Evolutionary conservation across 2,888 invertebrate genomes (phyloP).

Genomic region (Drosophila monieri): DNA sequence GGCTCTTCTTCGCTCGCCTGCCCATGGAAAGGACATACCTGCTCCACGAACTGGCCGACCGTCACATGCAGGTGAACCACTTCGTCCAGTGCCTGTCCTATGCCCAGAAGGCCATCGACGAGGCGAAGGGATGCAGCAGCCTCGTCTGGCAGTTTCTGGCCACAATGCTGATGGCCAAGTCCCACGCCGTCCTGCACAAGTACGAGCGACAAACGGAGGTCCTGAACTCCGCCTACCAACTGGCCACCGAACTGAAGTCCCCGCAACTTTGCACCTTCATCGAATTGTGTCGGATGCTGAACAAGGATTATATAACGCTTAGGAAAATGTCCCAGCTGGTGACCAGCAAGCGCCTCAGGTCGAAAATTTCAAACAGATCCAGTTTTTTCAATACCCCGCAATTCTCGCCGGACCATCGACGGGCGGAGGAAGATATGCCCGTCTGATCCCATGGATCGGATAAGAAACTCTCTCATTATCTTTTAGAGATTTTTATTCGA

Average conservation of each 20-base stretch:
- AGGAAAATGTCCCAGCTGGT: constrained; percentile 67
- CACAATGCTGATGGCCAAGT: constrained; percentile 72
- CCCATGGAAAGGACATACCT: constrained; percentile 67
- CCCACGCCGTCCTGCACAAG: constrained; percentile 77
- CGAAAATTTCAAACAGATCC: constrained; percentile 38
- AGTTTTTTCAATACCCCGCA: constrained; percentile 8
- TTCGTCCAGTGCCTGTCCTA: constrained; percentile 45
- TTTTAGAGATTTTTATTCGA: constrained; percentile 7
- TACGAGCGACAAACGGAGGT: constrained; percentile 76
- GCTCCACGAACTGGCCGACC: constrained; percentile 63
- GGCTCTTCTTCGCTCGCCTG: constrained; percentile 56
- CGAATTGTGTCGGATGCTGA: constrained; percentile 71
- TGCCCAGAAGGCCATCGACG: constrained; percentile 51
- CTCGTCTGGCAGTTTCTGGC: constrained; percentile 76
- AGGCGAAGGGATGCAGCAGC: constrained; percentile 69
- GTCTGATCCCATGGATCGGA: constrained; percentile 3
- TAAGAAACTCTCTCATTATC: neutral
- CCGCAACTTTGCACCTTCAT: constrained; percentile 63
- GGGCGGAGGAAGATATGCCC: neutral
- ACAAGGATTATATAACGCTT: constrained; percentile 70
- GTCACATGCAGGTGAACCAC: constrained; percentile 51
- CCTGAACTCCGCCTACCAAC: constrained; percentile 60
- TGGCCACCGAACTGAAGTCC: constrained; percentile 69
- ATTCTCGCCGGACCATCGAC: neutral
- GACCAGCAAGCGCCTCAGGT: constrained; percentile 41